phyloP scores from a whole-genome alignment of 2,888 invertebrate genomes.

The Epinotia demarniana region DNA sequence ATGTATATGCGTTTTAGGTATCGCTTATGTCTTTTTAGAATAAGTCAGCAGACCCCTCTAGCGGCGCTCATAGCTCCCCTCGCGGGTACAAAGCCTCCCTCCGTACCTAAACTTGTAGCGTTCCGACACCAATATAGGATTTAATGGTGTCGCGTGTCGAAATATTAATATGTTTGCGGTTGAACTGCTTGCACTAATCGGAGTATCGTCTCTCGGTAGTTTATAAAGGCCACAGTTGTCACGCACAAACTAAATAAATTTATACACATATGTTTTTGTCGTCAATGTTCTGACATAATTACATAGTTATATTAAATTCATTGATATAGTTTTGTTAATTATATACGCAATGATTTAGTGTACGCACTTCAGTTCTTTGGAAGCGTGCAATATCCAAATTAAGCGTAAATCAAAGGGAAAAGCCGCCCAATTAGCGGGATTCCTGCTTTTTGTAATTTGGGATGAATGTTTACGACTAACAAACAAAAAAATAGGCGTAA shows the following conservation, averaged over 20 bases:
- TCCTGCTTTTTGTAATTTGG: too few species aligned
- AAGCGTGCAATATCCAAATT: too few species aligned
- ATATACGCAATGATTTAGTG: too few species aligned
- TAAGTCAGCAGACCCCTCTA: conserved; percentile 55
- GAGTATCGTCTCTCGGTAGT: conserved; percentile 57
- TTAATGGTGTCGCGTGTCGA: conserved; percentile 78
- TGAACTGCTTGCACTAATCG: conserved; percentile 64
- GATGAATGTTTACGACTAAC: too few species aligned
- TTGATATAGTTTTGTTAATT: too few species aligned
- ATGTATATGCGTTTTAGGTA: conserved; percentile 13
- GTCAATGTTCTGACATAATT: background rate
- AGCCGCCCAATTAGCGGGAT: too few species aligned
- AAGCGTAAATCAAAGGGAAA: too few species aligned
- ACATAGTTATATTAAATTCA: too few species aligned
- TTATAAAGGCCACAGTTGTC: background rate
- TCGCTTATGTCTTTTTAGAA: conserved; percentile 25
- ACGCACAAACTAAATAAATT: background rate
- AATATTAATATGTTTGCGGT: conserved; percentile 76
- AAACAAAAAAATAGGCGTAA: too few species aligned
- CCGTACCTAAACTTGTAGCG: conserved; percentile 62
- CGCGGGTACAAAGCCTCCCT: conserved; percentile 64
- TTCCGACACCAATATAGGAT: conserved; percentile 69
- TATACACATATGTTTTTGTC: background rate
- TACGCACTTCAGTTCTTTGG: too few species aligned
- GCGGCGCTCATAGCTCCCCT: conserved; percentile 60